phyloP scores from a whole-genome alignment of 2,113 vertebrate genomes.

The Neogale vison region DNA sequence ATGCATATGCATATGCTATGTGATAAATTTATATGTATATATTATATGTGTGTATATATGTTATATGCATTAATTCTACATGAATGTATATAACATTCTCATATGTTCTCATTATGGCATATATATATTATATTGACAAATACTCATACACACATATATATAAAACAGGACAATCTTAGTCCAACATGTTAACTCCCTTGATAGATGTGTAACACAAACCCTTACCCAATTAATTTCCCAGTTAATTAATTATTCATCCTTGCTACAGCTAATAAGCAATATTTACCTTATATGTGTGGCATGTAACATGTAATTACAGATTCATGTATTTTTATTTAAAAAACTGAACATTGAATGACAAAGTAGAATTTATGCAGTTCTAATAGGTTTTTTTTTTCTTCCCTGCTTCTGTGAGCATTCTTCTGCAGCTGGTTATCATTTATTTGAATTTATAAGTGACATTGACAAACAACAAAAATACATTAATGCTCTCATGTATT shows the following conservation, averaged over 20 bases:
- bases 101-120: too few species aligned
- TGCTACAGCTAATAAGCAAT: neutral
- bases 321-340: conserved; percentile 22
- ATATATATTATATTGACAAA: neutral
- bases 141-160: too few species aligned
- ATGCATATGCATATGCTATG: too few species aligned
- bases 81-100: too few species aligned
- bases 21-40: too few species aligned
- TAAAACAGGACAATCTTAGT: neutral
- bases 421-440: conserved; percentile 64
- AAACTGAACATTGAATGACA: neutral
- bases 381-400: conserved; percentile 59
- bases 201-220: neutral
- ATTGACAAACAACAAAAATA: conserved; percentile 68
- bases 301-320: neutral
- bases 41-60: neutral
- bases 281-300: neutral
- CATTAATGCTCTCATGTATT: neutral
- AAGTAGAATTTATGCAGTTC: conserved; percentile 38
- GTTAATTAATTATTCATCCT: neutral
- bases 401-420: conserved; percentile 25
- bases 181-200: neutral
- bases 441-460: conserved; percentile 78
- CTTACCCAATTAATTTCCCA: neutral
- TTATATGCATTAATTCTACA: neutral